A percentile compares a stretch with the other conserved stretches of the same genome.
phyloP scores from a whole-genome alignment of 2,113 vertebrate species.

The Apeltes quadracus region DNA sequence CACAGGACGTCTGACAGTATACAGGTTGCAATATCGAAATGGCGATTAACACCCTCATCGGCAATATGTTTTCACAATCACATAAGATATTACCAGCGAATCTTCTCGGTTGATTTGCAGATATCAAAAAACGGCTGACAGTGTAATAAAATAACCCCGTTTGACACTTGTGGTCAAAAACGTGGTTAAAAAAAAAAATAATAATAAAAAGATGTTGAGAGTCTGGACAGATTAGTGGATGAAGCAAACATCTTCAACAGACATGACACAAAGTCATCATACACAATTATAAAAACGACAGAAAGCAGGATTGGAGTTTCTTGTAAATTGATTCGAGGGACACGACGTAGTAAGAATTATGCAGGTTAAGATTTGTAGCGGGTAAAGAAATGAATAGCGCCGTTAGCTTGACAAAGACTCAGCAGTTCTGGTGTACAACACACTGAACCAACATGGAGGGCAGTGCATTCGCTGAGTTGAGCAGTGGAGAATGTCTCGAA shows the following conservation, averaged over 20 bases:
- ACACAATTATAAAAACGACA: conserved; percentile 28
- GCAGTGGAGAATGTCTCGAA: conserved; percentile 45
- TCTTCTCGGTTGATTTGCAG: conserved; percentile 6
- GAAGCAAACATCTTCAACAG: conserved; percentile 22
- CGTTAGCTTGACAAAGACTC: conserved; percentile 36
- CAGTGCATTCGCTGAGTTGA: conserved; percentile 49
- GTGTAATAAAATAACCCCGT: conserved; percentile 6
- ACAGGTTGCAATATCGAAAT: too few relatives aligned
- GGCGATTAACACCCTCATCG: too few relatives aligned
- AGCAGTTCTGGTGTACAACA: conserved; percentile 15
- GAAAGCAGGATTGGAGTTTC: conserved; percentile 45
- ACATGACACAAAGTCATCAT: conserved; percentile 7
- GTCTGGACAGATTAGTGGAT: conserved; percentile 11
- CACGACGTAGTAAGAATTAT: neutral
- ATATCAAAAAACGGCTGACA: neutral
- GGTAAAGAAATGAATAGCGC: conserved; percentile 31
- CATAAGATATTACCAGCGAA: neutral
- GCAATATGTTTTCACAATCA: neutral
- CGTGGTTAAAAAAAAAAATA: neutral
- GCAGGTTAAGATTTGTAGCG: conserved; percentile 25
- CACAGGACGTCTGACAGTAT: too few relatives aligned
- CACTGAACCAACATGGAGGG: conserved; percentile 40
- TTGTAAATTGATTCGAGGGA: neutral
- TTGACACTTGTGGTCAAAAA: conserved; percentile 32
- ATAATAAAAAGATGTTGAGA: neutral